A percentile compares a stretch with the other conserved stretches of the same genome.
These are phyloP conservation scores for Leptopilina boulardi DNA, from an alignment of 1,140 invertebrate species.

Conservation along the genomic window DNA sequence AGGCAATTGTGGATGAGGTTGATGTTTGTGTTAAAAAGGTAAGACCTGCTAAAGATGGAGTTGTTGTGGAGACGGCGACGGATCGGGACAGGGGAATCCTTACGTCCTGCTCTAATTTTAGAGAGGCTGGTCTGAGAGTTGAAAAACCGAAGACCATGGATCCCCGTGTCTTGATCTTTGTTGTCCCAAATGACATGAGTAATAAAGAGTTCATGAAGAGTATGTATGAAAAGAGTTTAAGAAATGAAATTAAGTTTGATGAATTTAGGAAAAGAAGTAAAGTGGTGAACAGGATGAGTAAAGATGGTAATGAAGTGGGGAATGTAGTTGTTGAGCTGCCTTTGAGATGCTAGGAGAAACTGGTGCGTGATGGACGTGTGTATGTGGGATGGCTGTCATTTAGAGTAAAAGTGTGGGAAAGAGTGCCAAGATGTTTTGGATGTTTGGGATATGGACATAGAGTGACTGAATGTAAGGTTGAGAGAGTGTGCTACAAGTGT, in stretches of 20 bases:
- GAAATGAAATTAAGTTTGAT: background rate
- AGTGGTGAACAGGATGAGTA: background rate
- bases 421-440: background rate
- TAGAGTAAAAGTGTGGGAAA: background rate
- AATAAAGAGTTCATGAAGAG: background rate
- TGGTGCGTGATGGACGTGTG: background rate
- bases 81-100: background rate
- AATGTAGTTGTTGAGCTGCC: background rate
- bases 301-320: background rate
- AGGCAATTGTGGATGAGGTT: background rate
- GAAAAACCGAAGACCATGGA: background rate
- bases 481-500: background rate
- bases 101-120: background rate
- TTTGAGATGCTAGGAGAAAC: background rate
- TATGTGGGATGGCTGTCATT: background rate
- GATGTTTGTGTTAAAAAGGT: background rate
- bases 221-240: background rate
- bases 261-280: background rate
- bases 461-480: background rate
- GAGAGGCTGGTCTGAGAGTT: background rate
- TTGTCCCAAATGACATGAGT: background rate
- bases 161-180: background rate
- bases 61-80: background rate
- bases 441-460: background rate
- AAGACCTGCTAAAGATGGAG: background rate